phyloP scores from a whole-genome alignment of 2,113 vertebrate genomes.

The Coptodon rendalli region DNA sequence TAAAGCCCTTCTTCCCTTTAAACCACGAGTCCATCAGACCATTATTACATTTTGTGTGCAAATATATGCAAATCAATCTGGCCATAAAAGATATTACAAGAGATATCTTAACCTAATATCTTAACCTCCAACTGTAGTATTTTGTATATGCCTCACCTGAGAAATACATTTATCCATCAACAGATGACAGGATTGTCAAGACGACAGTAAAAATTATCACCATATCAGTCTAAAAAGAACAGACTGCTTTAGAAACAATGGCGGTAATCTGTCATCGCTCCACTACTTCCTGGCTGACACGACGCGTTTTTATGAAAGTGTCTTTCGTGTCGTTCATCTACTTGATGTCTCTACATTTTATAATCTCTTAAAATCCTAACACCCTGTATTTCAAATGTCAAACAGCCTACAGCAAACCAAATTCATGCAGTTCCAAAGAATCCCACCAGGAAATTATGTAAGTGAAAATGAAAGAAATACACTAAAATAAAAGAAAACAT shows the following conservation, averaged over 20 bases:
- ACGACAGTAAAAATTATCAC: not conserved
- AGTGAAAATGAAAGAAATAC: not conserved
- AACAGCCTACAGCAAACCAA: not conserved
- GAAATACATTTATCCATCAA: not conserved
- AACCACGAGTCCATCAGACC: not conserved
- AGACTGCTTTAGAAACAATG: not conserved
- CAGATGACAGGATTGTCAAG: not conserved
- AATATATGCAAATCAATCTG: not conserved
- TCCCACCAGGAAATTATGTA: not conserved
- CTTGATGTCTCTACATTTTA: not conserved
- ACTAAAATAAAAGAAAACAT: not conserved
- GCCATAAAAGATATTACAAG: not conserved
- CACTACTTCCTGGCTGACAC: not conserved
- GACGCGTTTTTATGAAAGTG: not conserved
- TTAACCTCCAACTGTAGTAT: not conserved
- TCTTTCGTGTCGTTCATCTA: rapidly evolving
- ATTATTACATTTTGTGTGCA: not conserved
- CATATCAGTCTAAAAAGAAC: not conserved
- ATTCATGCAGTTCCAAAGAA: not conserved
- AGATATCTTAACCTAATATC: not conserved
- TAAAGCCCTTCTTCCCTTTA: not conserved
- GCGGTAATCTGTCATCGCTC: not conserved
- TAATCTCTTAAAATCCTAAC: not conserved
- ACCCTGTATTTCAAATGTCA: not conserved
- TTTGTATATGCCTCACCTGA: not conserved